A percentile compares a stretch with the other conserved stretches of the same genome.
phyloP scores from a whole-genome alignment of 2,888 invertebrate species.

The Habrosyne pyritoides region DNA sequence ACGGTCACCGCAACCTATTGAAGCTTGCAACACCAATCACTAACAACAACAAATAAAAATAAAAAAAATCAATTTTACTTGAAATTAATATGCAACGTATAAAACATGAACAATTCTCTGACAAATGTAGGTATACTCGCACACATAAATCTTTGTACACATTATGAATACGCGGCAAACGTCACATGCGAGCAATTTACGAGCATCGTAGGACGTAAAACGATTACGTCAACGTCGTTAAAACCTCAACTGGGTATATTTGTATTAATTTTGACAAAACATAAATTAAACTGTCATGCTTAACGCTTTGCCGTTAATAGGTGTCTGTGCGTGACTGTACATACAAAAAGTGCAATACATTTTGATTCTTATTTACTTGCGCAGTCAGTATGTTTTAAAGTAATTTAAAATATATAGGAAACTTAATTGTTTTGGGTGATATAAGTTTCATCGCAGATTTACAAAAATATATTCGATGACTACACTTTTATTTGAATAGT shows the following conservation, averaged over 20 bases:
- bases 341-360: not conserved
- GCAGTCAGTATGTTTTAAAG: no score
- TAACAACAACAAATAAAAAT: not conserved
- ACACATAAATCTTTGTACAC: not conserved
- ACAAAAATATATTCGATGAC: no score
- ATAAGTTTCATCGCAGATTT: no score
- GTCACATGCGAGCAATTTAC: slow-evolving; percentile 23
- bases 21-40: no score
- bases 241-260: slow-evolving; percentile 34
- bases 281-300: slow-evolving; percentile 53
- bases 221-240: slow-evolving; percentile 30
- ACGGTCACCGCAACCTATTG: no score
- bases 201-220: slow-evolving; percentile 25
- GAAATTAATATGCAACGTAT: not conserved
- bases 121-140: not conserved
- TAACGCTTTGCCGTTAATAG: slow-evolving; percentile 27
- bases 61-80: not conserved
- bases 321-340: slow-evolving; percentile 15
- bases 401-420: no score
- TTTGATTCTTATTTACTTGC: no score
- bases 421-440: no score
- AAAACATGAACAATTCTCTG: not conserved
- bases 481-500: no score
- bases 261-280: slow-evolving; percentile 51
- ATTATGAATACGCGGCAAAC: not conserved